Base-by-base conservation (phyloP, 2,113 vertebrate species). In the Oenanthe oenanthe region DNA sequence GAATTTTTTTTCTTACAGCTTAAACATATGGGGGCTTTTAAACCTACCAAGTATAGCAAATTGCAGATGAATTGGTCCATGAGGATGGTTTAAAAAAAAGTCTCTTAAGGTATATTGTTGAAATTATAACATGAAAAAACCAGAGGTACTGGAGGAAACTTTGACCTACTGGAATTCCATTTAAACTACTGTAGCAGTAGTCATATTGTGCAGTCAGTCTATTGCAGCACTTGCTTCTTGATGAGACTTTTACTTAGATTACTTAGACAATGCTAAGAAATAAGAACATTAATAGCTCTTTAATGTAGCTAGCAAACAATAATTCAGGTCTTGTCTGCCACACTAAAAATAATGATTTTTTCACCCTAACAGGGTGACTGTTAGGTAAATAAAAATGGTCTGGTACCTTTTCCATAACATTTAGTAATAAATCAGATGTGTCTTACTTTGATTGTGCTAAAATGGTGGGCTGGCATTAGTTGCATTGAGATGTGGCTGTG, bases 51-150 rank as follows among this genome's bases (percentile, higher is more conserved):
- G 96, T 98, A 97, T 91, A 98, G 97, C 96, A 98, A 98, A 98
- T 98, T 98, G 92, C 84, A 98, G 96, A 98, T 97, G 94, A 98
- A 98, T 98, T 97, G 97, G 93, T 98, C 97, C 89, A 51, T 40
- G n/a, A 93, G 96, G 94, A 95, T 94, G 47, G 73, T 85, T 91
- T 43, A 7, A 84, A 89, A 94, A 89, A 97, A 95, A 43, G 57
- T 86, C 94, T 97, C 84, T 56, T 88, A 96, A 96, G 93, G 91
- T 92, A 81, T 94, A 93, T 67, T 95, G 89, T 94, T 94, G 95
- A 92, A 97, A 94, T 93, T 90, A 93, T 66, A 94, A 89, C 89
- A 88, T 36, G 53, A 90, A 88, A 90, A 96, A 94, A 67, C 0
- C 34, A 29, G 88, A 92, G 71, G 91, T 90, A 94, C 57, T 92